Conservation (phyloP, 2,113 vertebrate species). For the Ageneiosus marmoratus region DNA sequence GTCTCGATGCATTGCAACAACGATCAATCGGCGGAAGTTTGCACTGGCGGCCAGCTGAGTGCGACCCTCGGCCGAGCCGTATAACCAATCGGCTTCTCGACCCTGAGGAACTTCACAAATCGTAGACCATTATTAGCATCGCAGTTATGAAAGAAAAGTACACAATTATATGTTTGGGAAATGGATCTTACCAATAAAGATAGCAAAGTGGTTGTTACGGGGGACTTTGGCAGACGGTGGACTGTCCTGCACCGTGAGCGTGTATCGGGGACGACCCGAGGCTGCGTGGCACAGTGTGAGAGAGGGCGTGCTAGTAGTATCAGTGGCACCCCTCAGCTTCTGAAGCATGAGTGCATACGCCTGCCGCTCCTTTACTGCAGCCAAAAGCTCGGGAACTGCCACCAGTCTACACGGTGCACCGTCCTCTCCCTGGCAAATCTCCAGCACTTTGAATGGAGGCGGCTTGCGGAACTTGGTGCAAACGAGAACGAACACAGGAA, state of each 20-base stretch:
- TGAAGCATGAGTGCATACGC: conserved; percentile 84
- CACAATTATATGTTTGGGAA: not conserved
- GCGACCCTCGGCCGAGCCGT: conserved; percentile 85
- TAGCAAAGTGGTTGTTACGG: conserved; percentile 84
- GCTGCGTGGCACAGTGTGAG: conserved; percentile 83
- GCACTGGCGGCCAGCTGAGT: conserved; percentile 84
- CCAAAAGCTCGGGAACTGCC: conserved; percentile 70
- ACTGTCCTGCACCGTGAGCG: conserved; percentile 86
- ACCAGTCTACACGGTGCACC: conserved; percentile 77
- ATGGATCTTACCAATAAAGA: conserved; percentile 90
- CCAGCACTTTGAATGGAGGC: conserved; percentile 80
- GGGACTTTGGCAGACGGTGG: conserved; percentile 76
- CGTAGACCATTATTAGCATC: not conserved
- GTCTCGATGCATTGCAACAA: conserved; percentile 88
- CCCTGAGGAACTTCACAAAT: conserved; percentile 87
- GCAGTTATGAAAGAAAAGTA: not conserved
- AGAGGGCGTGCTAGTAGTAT: conserved; percentile 63
- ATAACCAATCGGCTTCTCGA: conserved; percentile 92
- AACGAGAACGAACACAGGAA: conserved; percentile 88
- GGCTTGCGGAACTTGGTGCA: conserved; percentile 89
- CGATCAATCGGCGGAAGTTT: conserved; percentile 82
- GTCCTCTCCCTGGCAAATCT: conserved; percentile 85
- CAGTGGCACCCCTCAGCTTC: conserved; percentile 78
- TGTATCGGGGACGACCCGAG: conserved; percentile 84
- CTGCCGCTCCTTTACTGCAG: conserved; percentile 83